Conservation (phyloP, 2,888 invertebrate species). For the Melanostoma mellinum region DNA sequence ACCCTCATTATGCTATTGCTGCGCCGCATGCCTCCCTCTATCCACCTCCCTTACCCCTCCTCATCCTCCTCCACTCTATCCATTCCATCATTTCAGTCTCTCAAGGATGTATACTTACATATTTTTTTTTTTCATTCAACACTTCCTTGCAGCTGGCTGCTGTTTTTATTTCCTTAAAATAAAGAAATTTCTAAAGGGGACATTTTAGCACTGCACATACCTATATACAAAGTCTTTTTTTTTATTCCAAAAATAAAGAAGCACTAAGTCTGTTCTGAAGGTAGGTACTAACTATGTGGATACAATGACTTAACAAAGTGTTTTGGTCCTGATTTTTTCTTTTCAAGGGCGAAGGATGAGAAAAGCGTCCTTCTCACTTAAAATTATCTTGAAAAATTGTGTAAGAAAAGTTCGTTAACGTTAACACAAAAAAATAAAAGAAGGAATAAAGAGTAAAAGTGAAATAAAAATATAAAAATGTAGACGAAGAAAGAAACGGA, state of each 20-base stretch:
- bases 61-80: neutral
- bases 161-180: slow-evolving; percentile 72
- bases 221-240: slow-evolving; percentile 37
- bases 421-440: slow-evolving; percentile 18
- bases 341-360: slow-evolving; percentile 53
- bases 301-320: slow-evolving; percentile 32
- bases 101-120: slow-evolving; percentile 66
- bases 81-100: slow-evolving; percentile 45
- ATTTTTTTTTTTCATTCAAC: slow-evolving; percentile 62
- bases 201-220: slow-evolving; percentile 71
- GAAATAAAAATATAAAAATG: slow-evolving; percentile 6
- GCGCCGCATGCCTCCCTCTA: neutral
- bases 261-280: slow-evolving; percentile 31
- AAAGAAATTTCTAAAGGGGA: slow-evolving; percentile 68
- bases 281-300: slow-evolving; percentile 30
- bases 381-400: slow-evolving; percentile 65
- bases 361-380: slow-evolving; percentile 39
- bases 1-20: slow-evolving; percentile 65
- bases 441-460: neutral
- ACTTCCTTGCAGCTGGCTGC: slow-evolving; percentile 72
- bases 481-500: neutral
- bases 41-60: slow-evolving; percentile 5
- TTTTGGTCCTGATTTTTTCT: slow-evolving; percentile 53
- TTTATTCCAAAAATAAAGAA: slow-evolving; percentile 33
- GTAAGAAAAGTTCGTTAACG: slow-evolving; percentile 68